These are phyloP conservation scores for Argya squamiceps DNA, from an alignment of 2,797 vertebrate species.

Conservation along the genomic window DNA sequence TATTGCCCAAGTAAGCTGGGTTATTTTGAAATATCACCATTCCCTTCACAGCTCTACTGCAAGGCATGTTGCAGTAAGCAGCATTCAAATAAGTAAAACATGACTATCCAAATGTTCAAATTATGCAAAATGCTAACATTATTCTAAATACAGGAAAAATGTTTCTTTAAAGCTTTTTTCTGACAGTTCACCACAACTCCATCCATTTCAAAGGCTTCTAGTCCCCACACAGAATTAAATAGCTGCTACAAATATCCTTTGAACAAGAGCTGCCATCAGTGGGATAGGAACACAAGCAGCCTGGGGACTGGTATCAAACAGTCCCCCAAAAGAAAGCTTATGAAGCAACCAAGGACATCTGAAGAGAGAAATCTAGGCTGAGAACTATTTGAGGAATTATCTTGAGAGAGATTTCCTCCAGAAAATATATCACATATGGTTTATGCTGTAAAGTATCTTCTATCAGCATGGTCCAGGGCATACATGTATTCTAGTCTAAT, in stretches of 20 bases:
- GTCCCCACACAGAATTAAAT: constrained; percentile 46
- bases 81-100: constrained; percentile 26
- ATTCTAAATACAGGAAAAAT: constrained; percentile 42
- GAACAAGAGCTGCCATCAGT: constrained; percentile 25
- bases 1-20: neutral
- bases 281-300: constrained; percentile 46
- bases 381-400: constrained; percentile 38
- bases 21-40: neutral
- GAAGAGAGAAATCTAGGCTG: constrained; percentile 37
- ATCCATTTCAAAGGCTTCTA: constrained; percentile 58
- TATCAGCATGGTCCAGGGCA: neutral
- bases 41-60: neutral
- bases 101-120: constrained; percentile 17
- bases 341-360: constrained; percentile 47
- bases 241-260: constrained; percentile 54
- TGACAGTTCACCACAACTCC: constrained; percentile 32
- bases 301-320: constrained; percentile 39
- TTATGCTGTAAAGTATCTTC: neutral
- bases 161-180: constrained; percentile 26
- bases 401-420: constrained; percentile 4
- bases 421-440: neutral
- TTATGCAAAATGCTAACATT: constrained; percentile 38
- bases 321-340: constrained; percentile 17
- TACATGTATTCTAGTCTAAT: neutral
- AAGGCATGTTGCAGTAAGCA: neutral